Conservation (phyloP, 2,797 vertebrate species). For the Paedocypris micromegethes region DNA sequence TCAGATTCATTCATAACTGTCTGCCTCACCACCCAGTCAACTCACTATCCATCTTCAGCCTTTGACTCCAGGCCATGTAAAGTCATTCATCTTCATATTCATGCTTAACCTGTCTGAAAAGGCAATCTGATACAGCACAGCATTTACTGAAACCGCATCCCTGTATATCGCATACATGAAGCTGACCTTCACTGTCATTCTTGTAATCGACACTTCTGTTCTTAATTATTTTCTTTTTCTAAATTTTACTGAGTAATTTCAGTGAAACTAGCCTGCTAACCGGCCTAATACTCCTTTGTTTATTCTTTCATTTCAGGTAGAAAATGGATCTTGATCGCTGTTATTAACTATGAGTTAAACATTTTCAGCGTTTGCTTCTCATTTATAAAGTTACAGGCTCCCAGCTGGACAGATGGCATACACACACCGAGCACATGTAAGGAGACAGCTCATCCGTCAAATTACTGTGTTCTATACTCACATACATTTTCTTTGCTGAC, state of each 20-base stretch:
- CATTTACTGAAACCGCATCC: conserved; percentile 32
- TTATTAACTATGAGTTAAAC: too few relatives aligned
- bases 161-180: conserved; percentile 13
- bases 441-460: conserved; percentile 36
- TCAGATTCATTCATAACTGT: conserved; percentile 47
- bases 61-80: conserved; percentile 37
- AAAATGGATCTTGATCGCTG: conserved; percentile 7
- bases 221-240: background rate
- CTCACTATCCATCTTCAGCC: conserved; percentile 35
- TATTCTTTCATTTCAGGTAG: conserved; percentile 23
- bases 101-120: conserved; percentile 15
- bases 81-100: conserved; percentile 48
- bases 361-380: too few relatives aligned
- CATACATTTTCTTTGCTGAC: conserved; percentile 34
- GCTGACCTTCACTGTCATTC: conserved; percentile 24
- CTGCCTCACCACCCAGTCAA: conserved; percentile 21
- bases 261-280: conserved; percentile 21
- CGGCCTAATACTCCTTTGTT: conserved; percentile 10
- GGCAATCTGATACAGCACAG: conserved; percentile 31
- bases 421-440: conserved; percentile 31
- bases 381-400: conserved; percentile 3
- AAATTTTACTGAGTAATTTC: conserved; percentile 18
- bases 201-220: conserved; percentile 22
- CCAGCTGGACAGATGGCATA: background rate
- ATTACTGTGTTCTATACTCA: conserved; percentile 45